A percentile compares a stretch with the other conserved stretches of the same genome.
These are phyloP conservation scores for Microcebus murinus DNA, from an alignment of 2,113 vertebrate genomes.

Conservation along the genomic window DNA sequence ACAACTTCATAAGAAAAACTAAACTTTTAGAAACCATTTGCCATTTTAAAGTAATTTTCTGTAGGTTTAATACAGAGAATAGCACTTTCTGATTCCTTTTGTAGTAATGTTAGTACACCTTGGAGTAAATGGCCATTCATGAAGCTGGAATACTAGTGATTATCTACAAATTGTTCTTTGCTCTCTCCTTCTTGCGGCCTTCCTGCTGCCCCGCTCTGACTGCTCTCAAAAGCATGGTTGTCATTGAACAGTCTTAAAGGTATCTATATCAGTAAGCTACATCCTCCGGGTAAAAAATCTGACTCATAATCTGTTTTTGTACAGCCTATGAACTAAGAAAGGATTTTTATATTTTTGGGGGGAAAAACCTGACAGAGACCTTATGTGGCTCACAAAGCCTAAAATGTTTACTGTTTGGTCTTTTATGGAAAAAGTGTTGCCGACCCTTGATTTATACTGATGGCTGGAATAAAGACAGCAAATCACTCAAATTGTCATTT, in stretches of 20 bases:
- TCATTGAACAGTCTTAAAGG: neutral
- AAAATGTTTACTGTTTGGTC: conserved; percentile 6
- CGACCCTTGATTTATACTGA: neutral
- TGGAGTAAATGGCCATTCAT: neutral
- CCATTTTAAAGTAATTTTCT: neutral
- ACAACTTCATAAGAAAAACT: neutral
- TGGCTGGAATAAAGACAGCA: neutral
- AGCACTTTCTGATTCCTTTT: neutral
- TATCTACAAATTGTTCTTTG: neutral
- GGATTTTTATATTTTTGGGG: neutral
- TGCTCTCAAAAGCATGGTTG: neutral
- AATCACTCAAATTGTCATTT: neutral
- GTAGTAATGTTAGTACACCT: neutral
- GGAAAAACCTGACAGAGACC: neutral
- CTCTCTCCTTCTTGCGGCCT: neutral
- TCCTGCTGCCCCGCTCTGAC: neutral
- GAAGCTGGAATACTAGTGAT: neutral
- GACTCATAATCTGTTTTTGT: neutral
- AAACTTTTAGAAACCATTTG: neutral
- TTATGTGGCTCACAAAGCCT: neutral
- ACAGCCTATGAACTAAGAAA: neutral
- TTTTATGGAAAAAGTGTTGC: neutral
- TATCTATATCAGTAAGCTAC: neutral
- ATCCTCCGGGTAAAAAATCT: neutral
- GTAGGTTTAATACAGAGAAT: neutral